Conservation (phyloP, 2,797 vertebrate genomes). For the Hyperoplus lanceolatus region DNA sequence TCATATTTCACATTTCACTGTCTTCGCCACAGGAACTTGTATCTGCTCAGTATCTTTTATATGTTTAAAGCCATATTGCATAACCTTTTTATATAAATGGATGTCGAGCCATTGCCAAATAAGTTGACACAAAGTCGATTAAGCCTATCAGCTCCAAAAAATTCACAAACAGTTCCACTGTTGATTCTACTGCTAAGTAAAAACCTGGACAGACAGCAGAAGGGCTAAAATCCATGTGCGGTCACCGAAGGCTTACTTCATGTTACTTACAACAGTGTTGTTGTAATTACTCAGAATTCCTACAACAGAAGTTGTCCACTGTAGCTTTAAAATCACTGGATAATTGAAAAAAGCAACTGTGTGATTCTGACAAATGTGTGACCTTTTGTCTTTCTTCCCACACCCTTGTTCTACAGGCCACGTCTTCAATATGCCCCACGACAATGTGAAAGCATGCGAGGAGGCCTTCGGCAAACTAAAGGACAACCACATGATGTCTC, state of each 20-base stretch:
- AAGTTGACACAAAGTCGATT: no score
- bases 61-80: no score
- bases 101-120: no score
- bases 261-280: no score
- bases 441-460: slow-evolving; percentile 97
- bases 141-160: no score
- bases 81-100: no score
- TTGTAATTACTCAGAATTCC: no score
- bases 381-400: slow-evolving; percentile 16
- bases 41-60: neutral
- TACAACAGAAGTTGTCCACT: neutral
- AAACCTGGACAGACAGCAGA: no score
- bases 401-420: slow-evolving; percentile 85
- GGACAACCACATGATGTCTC: slow-evolving; percentile 99
- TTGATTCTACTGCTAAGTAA: no score
- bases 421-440: slow-evolving; percentile 98
- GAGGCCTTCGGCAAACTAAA: slow-evolving; percentile 94
- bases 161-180: no score
- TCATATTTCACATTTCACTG: slow-evolving; percentile 3
- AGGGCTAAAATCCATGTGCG: no score
- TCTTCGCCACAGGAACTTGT: neutral
- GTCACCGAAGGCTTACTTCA: no score
- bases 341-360: slow-evolving; percentile 9
- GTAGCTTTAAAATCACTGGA: slow-evolving; percentile 1
- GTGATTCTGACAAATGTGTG: slow-evolving; percentile 15